Percentiles rank a stretch among this genome's conserved stretches.
Conservation (phyloP, 2,888 invertebrate species). For the Lordiphosa andalusiaca region DNA sequence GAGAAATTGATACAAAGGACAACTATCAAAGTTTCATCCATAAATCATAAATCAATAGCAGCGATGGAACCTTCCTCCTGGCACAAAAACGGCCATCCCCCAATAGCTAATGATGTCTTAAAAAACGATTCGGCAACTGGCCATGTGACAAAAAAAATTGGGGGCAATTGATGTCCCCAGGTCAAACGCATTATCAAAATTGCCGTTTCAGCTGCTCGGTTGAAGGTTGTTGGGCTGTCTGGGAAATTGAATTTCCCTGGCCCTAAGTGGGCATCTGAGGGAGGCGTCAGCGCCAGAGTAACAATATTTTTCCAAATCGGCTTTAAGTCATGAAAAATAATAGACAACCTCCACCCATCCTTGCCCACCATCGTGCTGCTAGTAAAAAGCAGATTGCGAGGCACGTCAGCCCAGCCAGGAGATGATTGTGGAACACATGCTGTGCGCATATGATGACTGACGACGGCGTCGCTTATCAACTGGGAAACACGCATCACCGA, state of each 20-base stretch:
- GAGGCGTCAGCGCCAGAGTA: constrained; percentile 39
- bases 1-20: constrained; percentile 66
- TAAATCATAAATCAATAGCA: constrained; percentile 78
- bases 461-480: constrained; percentile 56
- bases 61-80: constrained; percentile 27
- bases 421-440: constrained; percentile 78
- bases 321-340: constrained; percentile 79
- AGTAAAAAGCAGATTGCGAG: constrained; percentile 74
- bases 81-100: constrained; percentile 33
- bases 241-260: constrained; percentile 69
- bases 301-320: constrained; percentile 80
- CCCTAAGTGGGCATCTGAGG: constrained; percentile 43
- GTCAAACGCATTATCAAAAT: constrained; percentile 74
- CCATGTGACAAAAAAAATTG: constrained; percentile 63
- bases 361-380: constrained; percentile 7
- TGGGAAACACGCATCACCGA: constrained; percentile 53
- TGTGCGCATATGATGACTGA: constrained; percentile 75
- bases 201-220: constrained; percentile 65
- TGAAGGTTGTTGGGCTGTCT: constrained; percentile 14
- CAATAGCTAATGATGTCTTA: constrained; percentile 72
- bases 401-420: constrained; percentile 58
- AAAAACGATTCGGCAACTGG: constrained; percentile 68
- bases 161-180: constrained; percentile 74
- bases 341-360: constrained; percentile 52
- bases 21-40: constrained; percentile 64